phyloP scores from a whole-genome alignment of 1,140 invertebrate genomes.

The Nasonia giraulti region DNA sequence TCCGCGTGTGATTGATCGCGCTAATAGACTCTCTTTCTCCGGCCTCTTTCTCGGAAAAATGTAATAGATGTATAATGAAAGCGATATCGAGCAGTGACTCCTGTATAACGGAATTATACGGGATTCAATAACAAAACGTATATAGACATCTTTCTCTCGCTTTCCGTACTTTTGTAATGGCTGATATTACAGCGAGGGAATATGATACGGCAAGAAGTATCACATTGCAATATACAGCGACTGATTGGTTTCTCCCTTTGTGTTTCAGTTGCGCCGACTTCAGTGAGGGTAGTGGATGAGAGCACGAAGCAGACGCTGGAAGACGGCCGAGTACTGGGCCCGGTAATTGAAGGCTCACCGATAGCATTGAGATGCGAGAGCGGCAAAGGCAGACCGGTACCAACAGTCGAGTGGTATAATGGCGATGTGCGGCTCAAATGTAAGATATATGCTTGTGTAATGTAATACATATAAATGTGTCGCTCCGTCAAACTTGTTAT shows the following conservation, averaged over 20 bases:
- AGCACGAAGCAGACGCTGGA: conserved; percentile 73
- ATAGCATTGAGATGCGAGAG: conserved; percentile 83
- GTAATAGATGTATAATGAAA: too few relatives aligned
- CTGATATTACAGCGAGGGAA: not conserved
- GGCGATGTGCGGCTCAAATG: conserved; percentile 80
- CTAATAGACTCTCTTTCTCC: too few relatives aligned
- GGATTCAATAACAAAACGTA: not conserved
- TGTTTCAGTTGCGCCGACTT: conserved; percentile 82
- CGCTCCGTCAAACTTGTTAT: too few relatives aligned
- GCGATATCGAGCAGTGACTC: too few relatives aligned
- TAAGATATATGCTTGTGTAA: conserved; percentile 70
- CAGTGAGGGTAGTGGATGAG: conserved; percentile 78
- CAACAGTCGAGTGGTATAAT: conserved; percentile 85
- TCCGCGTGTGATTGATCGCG: not conserved
- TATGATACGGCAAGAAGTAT: not conserved
- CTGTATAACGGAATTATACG: not conserved
- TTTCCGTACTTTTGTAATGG: not conserved
- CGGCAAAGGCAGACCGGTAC: conserved; percentile 84
- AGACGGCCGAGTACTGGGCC: conserved; percentile 79
- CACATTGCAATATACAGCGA: not conserved
- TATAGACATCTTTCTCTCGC: not conserved
- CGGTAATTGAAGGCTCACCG: conserved; percentile 81
- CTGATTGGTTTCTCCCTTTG: conserved; percentile 58
- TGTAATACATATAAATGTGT: not conserved
- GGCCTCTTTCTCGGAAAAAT: too few relatives aligned